Percentiles rank a stretch among this genome's conserved stretches.
phyloP scores from a whole-genome alignment of 2,888 invertebrate genomes.

The Tetranychus truncatus region DNA sequence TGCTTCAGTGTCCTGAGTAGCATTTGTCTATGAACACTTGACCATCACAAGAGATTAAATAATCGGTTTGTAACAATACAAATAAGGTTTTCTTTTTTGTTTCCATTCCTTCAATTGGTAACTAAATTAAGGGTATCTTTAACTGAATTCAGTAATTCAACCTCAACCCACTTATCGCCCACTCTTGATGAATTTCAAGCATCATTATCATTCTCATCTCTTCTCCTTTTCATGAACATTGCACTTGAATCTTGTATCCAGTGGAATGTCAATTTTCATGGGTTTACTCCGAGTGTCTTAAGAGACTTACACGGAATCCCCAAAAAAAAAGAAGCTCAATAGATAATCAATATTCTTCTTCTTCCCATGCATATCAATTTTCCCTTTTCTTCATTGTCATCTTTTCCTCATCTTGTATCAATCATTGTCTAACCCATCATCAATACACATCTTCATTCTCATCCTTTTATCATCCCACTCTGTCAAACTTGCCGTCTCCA shows the following conservation, averaged over 20 bases:
- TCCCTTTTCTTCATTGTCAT: neutral
- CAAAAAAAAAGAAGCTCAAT: neutral
- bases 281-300: neutral
- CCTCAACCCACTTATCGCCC: neutral
- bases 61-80: neutral
- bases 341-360: neutral
- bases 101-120: neutral
- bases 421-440: neutral
- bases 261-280: neutral
- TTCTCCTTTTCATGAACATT: too few relatives aligned
- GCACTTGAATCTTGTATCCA: neutral
- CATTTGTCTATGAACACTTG: neutral
- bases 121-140: neutral
- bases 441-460: neutral
- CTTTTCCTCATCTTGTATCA: neutral
- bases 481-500: neutral
- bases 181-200: neutral
- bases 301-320: neutral
- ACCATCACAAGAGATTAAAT: neutral
- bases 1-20: neutral
- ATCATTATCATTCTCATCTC: neutral
- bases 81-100: neutral
- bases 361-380: neutral
- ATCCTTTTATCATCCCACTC: neutral
- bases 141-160: neutral